Base-by-base conservation (phyloP, 1,140 invertebrate genomes). In the Hylaeus anthracinus region DNA sequence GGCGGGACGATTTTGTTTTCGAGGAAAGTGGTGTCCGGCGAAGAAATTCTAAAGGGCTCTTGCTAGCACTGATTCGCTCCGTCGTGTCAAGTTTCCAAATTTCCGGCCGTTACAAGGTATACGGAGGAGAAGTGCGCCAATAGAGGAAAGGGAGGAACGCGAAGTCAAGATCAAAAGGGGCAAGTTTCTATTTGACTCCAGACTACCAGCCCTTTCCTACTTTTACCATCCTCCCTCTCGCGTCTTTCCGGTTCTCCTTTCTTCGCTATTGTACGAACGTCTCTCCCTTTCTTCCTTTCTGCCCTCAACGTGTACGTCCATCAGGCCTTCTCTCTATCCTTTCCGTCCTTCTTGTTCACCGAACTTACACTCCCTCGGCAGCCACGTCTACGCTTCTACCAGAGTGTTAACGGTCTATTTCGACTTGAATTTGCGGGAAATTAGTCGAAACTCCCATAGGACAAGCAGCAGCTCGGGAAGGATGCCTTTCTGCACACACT, bases 81-180 rank as follows among this genome's bases (percentile, higher is more conserved):
- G 76, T 51, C 83, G 78, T 84, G 85, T 87, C 86, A 84, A 87
- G 86, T 87, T 87, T 87, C 86, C 85, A 87, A 87, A 87, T 87
- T 84, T 87, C 86, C 85, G 85, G 85, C 80, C 72, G 82, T 87
- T 86, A 86, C 72, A 74, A 58, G 61, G 65, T 76, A 78, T 69
- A 86, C 51, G 70, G 5, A 26, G 48, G 43, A 60, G 63, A 73
- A 64, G 55, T n/a, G 14, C 48, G 69, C 15, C 37, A 60, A 41
- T 53, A 43, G 39, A 39, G 48, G 67, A 58, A 53, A 71, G 75
- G 61, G 80, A 70, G 81, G 72, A 69, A 64, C 53, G 53, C 51
- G 65, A 63, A 73, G 53, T 61, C 74, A 61, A 63, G 70, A 86
- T 82, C 63, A 73, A 87, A 86, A 86, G 85, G 85, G 78, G 56